Conservation (phyloP, 2,113 vertebrate genomes). For the Heterotis niloticus region DNA sequence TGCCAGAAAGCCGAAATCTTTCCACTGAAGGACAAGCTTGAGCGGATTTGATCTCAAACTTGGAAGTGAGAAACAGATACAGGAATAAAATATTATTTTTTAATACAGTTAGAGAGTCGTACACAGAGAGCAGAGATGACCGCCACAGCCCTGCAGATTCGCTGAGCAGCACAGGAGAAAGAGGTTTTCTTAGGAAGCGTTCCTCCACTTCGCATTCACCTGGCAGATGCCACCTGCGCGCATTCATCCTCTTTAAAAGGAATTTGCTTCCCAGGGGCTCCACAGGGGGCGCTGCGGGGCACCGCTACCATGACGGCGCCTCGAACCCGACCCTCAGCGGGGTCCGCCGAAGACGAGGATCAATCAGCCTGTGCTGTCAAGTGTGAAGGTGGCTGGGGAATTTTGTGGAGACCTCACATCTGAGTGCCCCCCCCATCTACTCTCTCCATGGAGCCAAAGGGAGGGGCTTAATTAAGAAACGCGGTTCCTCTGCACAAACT, state of each 20-base stretch:
- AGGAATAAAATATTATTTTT: too few species aligned
- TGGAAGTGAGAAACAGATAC: too few species aligned
- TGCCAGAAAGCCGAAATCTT: too few species aligned
- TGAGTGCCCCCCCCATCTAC: not conserved
- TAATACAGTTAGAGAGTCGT: too few species aligned
- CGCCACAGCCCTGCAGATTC: too few species aligned
- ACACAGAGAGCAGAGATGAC: too few species aligned
- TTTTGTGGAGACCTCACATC: not conserved
- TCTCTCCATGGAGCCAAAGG: not conserved
- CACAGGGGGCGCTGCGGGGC: not conserved
- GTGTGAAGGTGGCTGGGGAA: conserved; percentile 14
- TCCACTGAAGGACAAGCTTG: too few species aligned
- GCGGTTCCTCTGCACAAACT: not conserved
- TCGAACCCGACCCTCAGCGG: not conserved
- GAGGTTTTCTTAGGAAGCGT: too few species aligned
- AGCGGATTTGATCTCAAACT: too few species aligned
- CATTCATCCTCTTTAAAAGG: not conserved
- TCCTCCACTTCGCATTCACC: too few species aligned
- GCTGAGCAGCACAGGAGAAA: too few species aligned
- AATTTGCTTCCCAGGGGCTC: not conserved
- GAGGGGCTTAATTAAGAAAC: not conserved
- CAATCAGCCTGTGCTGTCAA: conserved; percentile 21
- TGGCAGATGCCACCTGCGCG: not conserved
- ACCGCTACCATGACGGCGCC: not conserved
- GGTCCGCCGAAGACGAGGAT: not conserved